phyloP scores from a whole-genome alignment of 2,888 invertebrate genomes.

The Watsonalla binaria region DNA sequence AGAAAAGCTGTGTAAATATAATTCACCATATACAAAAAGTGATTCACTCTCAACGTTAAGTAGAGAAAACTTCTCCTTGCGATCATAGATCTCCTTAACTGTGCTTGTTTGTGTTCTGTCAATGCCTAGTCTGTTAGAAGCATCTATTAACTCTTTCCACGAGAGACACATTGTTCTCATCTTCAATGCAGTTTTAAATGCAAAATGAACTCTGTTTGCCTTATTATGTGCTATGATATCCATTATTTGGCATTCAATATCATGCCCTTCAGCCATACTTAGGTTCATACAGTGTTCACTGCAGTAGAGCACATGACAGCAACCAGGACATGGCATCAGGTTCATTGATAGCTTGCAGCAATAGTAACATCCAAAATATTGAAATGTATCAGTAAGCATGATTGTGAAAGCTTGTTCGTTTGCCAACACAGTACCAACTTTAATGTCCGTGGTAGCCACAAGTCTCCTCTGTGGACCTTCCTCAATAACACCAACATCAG shows the following conservation, averaged over 20 bases:
- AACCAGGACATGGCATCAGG: slow-evolving; percentile 27
- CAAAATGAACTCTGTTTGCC: slow-evolving; percentile 4
- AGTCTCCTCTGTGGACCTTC: slow-evolving; percentile 16
- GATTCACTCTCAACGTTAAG: slow-evolving; percentile 15
- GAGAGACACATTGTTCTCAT: slow-evolving; percentile 11
- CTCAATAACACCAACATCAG: slow-evolving; percentile 16
- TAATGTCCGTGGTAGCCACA: slow-evolving; percentile 22
- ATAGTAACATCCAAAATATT: slow-evolving; percentile 22
- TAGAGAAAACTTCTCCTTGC: slow-evolving; percentile 14
- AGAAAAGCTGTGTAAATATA: slow-evolving; percentile 17
- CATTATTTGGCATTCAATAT: slow-evolving; percentile 24
- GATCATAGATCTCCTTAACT: slow-evolving; percentile 13
- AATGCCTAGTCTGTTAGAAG: slow-evolving; percentile 14
- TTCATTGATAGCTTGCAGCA: slow-evolving; percentile 23
- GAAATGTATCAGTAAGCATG: not conserved
- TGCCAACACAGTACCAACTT: slow-evolving; percentile 26
- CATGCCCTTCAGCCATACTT: slow-evolving; percentile 21
- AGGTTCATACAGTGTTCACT: slow-evolving; percentile 17
- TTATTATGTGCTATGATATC: slow-evolving; percentile 5
- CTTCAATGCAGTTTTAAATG: slow-evolving; percentile 22
- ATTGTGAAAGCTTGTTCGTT: slow-evolving; percentile 22
- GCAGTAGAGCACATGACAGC: slow-evolving; percentile 26
- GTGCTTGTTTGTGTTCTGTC: slow-evolving; percentile 8
- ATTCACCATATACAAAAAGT: slow-evolving; percentile 18
- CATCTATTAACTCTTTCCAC: slow-evolving; percentile 21